These are phyloP conservation scores for Triplophysa rosa DNA, from an alignment of 2,113 vertebrate genomes.

Conservation along the genomic window DNA sequence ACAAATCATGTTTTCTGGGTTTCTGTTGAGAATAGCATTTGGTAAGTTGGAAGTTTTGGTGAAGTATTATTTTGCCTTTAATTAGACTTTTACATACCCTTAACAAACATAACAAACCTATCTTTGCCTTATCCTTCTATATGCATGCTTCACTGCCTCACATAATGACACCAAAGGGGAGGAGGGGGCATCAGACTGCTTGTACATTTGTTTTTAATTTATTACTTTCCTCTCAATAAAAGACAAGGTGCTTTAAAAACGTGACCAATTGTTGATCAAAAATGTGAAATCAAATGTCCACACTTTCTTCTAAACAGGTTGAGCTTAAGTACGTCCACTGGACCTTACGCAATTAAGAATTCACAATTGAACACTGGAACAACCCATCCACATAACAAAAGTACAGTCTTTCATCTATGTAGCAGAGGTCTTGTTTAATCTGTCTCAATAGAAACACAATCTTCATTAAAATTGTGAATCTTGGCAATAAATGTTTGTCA, in stretches of 20 bases:
- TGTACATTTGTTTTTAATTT: conserved; percentile 65
- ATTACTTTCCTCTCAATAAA: conserved; percentile 66
- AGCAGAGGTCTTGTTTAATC: background rate
- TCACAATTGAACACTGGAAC: background rate
- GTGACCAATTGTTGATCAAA: conserved; percentile 26
- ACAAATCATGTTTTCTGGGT: background rate
- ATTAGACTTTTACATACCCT: conserved; percentile 35
- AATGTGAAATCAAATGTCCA: background rate
- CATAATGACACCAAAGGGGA: conserved; percentile 38
- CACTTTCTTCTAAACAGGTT: background rate
- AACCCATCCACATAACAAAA: background rate
- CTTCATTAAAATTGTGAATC: background rate
- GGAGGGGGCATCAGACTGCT: conserved; percentile 49
- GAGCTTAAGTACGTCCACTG: background rate
- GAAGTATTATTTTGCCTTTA: conserved; percentile 23
- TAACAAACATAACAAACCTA: conserved; percentile 14
- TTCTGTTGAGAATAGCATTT: background rate
- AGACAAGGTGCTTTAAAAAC: conserved; percentile 61
- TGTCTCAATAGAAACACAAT: background rate
- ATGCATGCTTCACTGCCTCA: conserved; percentile 58
- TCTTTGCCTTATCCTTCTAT: conserved; percentile 40
- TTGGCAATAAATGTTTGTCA: background rate
- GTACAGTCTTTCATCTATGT: background rate
- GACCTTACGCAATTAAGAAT: no score
- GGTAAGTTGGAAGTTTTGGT: background rate